Percentiles rank a stretch among this genome's conserved stretches.
Conservation (phyloP, 2,113 vertebrate genomes). For the Hystrix brachyura region DNA sequence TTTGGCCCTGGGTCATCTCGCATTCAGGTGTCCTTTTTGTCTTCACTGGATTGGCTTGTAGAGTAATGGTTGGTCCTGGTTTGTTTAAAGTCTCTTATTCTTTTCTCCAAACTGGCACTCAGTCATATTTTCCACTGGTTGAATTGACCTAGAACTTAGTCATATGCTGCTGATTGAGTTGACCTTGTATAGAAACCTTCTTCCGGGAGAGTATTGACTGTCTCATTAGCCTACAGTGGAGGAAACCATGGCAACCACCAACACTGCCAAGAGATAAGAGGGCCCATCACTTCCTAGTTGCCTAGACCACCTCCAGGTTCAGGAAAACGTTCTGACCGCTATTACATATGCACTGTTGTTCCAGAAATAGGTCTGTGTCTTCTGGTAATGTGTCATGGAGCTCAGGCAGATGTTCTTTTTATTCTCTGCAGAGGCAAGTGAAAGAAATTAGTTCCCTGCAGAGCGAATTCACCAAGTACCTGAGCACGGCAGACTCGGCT, state of each 20-base stretch:
- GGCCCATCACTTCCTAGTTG: background rate
- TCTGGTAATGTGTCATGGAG: background rate
- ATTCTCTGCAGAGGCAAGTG: constrained; percentile 88
- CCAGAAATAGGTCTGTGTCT: background rate
- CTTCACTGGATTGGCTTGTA: background rate
- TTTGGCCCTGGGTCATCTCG: background rate
- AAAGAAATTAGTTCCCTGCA: constrained; percentile 88
- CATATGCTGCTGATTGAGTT: too few relatives aligned
- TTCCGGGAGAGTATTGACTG: rapidly evolving
- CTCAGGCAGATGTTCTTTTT: background rate
- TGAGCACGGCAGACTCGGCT: constrained; percentile 89
- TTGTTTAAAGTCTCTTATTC: background rate
- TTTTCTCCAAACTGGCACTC: background rate
- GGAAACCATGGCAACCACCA: background rate
- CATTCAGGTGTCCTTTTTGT: rapidly evolving
- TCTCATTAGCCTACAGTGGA: background rate
- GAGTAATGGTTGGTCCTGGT: background rate
- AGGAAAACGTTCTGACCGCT: constrained; percentile 19
- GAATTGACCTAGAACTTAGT: background rate
- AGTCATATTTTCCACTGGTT: background rate
- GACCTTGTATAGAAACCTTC: background rate
- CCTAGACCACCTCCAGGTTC: background rate
- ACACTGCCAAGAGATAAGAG: background rate
- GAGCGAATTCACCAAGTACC: constrained; percentile 85
- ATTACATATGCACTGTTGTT: background rate